phyloP scores from a whole-genome alignment of 2,113 vertebrate genomes.

The Hemiscyllium ocellatum region DNA sequence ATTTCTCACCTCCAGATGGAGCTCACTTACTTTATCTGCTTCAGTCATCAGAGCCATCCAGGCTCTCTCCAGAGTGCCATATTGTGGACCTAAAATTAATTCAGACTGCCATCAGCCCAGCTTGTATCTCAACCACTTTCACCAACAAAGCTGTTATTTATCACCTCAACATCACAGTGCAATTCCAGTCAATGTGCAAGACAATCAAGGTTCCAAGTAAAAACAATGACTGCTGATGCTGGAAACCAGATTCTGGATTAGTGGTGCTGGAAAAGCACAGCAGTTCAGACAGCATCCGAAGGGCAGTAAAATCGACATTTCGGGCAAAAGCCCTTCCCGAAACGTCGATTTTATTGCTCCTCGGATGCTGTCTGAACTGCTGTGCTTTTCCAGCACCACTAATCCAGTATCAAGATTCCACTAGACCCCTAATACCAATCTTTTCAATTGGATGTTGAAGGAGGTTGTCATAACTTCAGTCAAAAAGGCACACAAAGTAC shows the following conservation, averaged over 20 bases:
- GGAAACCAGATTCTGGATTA: no score
- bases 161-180: background rate
- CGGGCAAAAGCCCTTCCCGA: no score
- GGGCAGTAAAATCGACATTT: no score
- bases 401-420: background rate
- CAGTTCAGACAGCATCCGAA: no score
- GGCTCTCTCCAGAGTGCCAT: conserved; percentile 87
- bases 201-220: background rate
- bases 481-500: background rate
- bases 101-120: background rate
- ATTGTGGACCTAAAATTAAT: conserved; percentile 79
- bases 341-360: no score
- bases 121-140: background rate
- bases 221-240: no score
- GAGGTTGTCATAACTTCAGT: background rate
- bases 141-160: background rate
- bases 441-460: background rate
- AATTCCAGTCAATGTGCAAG: background rate
- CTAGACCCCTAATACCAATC: background rate
- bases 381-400: no score
- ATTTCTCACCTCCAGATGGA: conserved; percentile 95
- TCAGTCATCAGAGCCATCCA: conserved; percentile 91
- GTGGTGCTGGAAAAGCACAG: no score
- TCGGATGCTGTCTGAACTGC: no score
- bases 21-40: conserved; percentile 87